Evolutionary conservation across 2,888 invertebrate species (phyloP), one percentile per base, ranked within the genome.

Genomic region (Lithodes maja): DNA sequence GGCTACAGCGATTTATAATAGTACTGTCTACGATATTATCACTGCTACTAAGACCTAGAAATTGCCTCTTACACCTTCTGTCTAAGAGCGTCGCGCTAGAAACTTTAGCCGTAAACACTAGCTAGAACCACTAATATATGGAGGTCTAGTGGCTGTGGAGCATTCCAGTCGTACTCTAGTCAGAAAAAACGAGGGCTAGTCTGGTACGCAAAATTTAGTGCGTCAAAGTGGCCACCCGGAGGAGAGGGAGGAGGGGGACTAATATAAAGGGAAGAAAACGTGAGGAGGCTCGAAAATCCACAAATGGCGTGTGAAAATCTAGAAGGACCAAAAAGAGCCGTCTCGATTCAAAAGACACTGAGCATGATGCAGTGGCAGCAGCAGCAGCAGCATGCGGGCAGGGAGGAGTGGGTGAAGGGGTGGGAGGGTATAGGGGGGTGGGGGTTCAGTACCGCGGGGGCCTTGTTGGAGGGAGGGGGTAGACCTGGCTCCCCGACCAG

Each of bases 341-440:
- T 87, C 87, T 71, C 71, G 69, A 78, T 61, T 83, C 78, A 87
- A 87, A 83, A 87, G 61, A 86, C 74, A 87, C 83, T 77, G 77
- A 83, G 87, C 71, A 87, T 75, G 52, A 71, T 78, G 87, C 79
- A 85, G 85, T 79, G 77, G 87, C 79, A 85, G 85, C 83, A 71
- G 83, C 87, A 87, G 86, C 81, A 80, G 83, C 83, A 77, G 83
- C 83, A 83, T 83, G 83, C 78, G 83, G 87, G 87, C 83, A 77
- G 83, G 83, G 49, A 52, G 68, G 79, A 54, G 33, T 15, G 83
- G 83, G 77, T 71, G 75, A 79, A 77, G 82, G 69, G 83, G 77
- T 71, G 61, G 83, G 83, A 78, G 50, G 83, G 87, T 33, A 33
- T 33, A 74, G 83, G 77, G 79, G 61, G 83, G 83, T 77, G 50